Evolutionary conservation across 2,797 vertebrate genomes (phyloP), one percentile per base, ranked within the genome.

Genomic region (Clarias platycephalus): DNA sequence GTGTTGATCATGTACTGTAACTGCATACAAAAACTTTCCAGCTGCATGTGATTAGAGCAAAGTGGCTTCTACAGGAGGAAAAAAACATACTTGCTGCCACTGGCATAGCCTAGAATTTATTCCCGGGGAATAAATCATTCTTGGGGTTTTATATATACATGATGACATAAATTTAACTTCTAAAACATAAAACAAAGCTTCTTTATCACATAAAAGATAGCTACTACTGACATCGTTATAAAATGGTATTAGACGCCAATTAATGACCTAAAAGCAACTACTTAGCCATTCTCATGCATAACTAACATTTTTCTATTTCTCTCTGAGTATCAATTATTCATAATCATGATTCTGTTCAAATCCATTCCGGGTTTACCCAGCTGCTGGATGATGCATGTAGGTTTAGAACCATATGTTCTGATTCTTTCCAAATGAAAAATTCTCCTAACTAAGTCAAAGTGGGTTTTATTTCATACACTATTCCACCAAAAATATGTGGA

Each of bases 1-100:
- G 76, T 70, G 68, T 83, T 84, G 84, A 86, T 88, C 70, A 83
- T 40, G 37, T 40, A 40, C 37, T 81, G 49, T 58, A 84, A 77
- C 34, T 62, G 57, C 22, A 40, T 34, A 62, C 5, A 37, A 12
- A 78, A 37, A 60, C 26, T 10, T 34, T 57, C 16, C 53, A 75
- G 20, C 28, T 20, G 10, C 28, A 60, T 77, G 28, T 57, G 74
- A 76, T 34, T 55, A 34, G 9, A 22, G 28, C 9, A 18, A 26
- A 76, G 53, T 31, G 72, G 26, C 5, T 58, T 58, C 18, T 20
- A 75, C 49, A 34, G 20, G 28, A 77, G 57, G 28, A 37, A 34
- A 70, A 2, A 37, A 15, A 66, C 44, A 0, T n/a, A 0, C 44
- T 16, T 53, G 22, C 22, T 10, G 26, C 24, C 24, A 53, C 40